Conservation (phyloP, 2,888 invertebrate genomes). For the Pheosia gnoma region DNA sequence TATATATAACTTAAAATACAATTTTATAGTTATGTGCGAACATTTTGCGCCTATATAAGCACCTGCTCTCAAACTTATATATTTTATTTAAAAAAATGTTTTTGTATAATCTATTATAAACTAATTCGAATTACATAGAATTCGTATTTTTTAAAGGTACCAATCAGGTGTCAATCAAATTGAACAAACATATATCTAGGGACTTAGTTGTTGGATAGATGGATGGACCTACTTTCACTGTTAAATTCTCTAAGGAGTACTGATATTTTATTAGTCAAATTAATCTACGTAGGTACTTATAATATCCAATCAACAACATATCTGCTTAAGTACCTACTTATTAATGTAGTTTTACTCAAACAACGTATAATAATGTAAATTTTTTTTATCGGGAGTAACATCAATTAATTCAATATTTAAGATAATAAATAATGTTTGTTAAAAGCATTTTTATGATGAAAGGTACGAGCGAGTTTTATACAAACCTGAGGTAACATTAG, state of each 20-base stretch:
- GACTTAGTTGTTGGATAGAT: too few relatives aligned
- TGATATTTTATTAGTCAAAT: too few relatives aligned
- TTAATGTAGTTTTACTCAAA: conserved; percentile 20
- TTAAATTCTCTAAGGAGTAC: neutral
- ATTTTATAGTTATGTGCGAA: too few relatives aligned
- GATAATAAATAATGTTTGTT: conserved; percentile 72
- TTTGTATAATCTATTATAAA: too few relatives aligned
- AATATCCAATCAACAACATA: neutral
- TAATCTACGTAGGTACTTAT: too few relatives aligned
- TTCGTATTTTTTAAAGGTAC: too few relatives aligned
- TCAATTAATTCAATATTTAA: conserved; percentile 70
- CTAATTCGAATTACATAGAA: too few relatives aligned
- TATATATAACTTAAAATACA: too few relatives aligned
- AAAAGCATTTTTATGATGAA: conserved; percentile 75
- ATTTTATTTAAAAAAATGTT: too few relatives aligned
- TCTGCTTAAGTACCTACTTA: neutral
- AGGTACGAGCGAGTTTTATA: conserved; percentile 62
- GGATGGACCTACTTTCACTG: neutral
- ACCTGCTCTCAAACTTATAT: too few relatives aligned
- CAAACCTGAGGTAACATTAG: conserved; percentile 68
- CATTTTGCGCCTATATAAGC: too few relatives aligned
- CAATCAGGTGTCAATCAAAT: neutral
- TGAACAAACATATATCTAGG: neutral
- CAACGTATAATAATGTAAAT: conserved; percentile 37
- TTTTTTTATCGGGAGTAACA: conserved; percentile 48